Evolutionary conservation across 2,797 vertebrate species (phyloP).

Genomic region (Percopsis omiscomaycus): DNA sequence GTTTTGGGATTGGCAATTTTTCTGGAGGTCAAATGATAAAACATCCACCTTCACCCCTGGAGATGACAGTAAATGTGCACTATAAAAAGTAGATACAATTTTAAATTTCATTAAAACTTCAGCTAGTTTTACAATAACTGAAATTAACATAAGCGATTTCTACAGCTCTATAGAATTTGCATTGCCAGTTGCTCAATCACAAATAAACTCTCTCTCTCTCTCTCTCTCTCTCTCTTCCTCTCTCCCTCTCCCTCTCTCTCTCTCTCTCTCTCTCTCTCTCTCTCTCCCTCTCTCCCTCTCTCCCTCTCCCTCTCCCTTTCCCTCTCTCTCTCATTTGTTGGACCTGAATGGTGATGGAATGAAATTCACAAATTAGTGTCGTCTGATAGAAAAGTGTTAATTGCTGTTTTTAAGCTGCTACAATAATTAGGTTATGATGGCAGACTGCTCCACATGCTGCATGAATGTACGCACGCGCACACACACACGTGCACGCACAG

Average conservation of each 20-base stretch:
- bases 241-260: conserved; percentile 23
- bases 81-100: conserved; percentile 55
- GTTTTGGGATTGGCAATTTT: conserved; percentile 31
- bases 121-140: conserved; percentile 68
- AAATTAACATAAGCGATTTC: conserved; percentile 72
- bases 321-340: conserved; percentile 23
- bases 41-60: conserved; percentile 26
- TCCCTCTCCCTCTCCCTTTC: conserved; percentile 9
- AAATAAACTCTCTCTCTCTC: conserved; percentile 52
- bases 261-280: conserved; percentile 7
- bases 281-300: conserved; percentile 17
- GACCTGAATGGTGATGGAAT: conserved; percentile 64
- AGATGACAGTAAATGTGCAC: conserved; percentile 44
- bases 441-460: conserved; percentile 64
- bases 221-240: conserved; percentile 20
- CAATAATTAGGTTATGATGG: conserved; percentile 82
- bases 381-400: conserved; percentile 81
- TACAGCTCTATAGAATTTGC: conserved; percentile 65
- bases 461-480: conserved; percentile 15
- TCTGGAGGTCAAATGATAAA: conserved; percentile 50
- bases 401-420: conserved; percentile 79
- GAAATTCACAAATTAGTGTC: conserved; percentile 79
- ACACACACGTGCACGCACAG: conserved; percentile 6
- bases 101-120: conserved; percentile 68
- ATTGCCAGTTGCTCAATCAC: conserved; percentile 62